Base-by-base conservation (phyloP, 2,888 invertebrate species). In the Sphaerophoria taeniata region DNA sequence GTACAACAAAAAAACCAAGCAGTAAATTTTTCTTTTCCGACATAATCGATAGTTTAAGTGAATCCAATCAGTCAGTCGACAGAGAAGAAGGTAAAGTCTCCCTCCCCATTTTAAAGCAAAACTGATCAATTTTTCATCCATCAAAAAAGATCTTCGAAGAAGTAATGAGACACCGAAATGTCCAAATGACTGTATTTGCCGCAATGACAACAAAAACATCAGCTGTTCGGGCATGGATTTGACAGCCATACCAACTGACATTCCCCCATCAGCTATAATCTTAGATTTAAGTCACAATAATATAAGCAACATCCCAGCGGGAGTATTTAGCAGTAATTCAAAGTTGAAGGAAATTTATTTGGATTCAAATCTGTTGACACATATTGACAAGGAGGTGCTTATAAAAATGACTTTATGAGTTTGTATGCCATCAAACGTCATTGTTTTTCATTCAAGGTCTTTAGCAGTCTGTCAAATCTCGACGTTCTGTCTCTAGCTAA, bases 221-320 rank as follows among this genome's bases (percentile, higher is more conserved):
- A 92, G 93, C 89, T 94, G 94, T 89, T 92, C 93, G 9, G 92
- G 93, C 87, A 92, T 91, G 74, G 92, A 90, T 45, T 90, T 94
- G 72, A 92, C 92, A 16, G 92, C 93, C 88, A 91, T 94, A 67
- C 94, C 94, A 36, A 88, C 90, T 56, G 89, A 91, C 88, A 77
- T 92, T 84, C 92, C 92, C 11, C 88, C 87, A 67, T 90, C 88
- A 83, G 90, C 89, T 14, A 86, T 89, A 53, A 89, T 90, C 47
- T 87, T 92, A 88, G 90, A 92, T 87, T 89, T 92, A 88, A 92
- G 92, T 84, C 81, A 90, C 73, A 92, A 92, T 89, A 87, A 87
- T 39, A 91, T 92, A 70, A 87, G 84, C 14, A 88, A 90, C 86
- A 79, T 92, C 79, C 88, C 89, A 56, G 85, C 89, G 9, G 89